These are phyloP conservation scores for Pterostichus madidus DNA, from an alignment of 2,888 invertebrate genomes.

Conservation along the genomic window DNA sequence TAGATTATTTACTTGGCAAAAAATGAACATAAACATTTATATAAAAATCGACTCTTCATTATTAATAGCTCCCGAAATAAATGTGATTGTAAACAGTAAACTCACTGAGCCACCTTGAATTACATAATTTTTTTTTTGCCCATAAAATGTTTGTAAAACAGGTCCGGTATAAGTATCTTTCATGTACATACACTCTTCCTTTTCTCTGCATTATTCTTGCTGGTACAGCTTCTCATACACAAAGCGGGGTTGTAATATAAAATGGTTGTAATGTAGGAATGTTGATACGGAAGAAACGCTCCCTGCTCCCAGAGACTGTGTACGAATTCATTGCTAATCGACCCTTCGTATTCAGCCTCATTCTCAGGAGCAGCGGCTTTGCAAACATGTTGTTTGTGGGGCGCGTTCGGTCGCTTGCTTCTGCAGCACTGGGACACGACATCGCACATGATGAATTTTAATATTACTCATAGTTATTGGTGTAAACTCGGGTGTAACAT, in stretches of 20 bases:
- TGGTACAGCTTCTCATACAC: slow-evolving; percentile 5
- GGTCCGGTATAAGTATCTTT: not conserved
- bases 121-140: not conserved
- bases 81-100: not conserved
- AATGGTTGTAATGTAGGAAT: slow-evolving; percentile 6
- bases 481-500: not conserved
- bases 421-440: not conserved
- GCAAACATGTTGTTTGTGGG: slow-evolving; percentile 61
- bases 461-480: not conserved
- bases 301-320: not conserved
- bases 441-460: slow-evolving; percentile 67
- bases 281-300: slow-evolving; percentile 44
- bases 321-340: slow-evolving; percentile 71
- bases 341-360: slow-evolving; percentile 70
- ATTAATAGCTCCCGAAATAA: not conserved
- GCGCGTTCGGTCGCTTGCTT: slow-evolving; percentile 24
- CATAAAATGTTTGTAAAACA: slow-evolving; percentile 2
- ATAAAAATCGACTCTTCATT: not conserved
- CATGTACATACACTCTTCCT: not conserved
- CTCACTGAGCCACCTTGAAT: not conserved
- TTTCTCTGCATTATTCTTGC: slow-evolving; percentile 48
- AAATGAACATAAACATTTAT: not conserved
- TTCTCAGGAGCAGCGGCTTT: slow-evolving; percentile 16
- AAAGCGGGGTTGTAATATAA: not conserved
- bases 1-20: not conserved